Evolutionary conservation across 2,113 vertebrate species (phyloP).

Genomic region (Setophaga petechia): DNA sequence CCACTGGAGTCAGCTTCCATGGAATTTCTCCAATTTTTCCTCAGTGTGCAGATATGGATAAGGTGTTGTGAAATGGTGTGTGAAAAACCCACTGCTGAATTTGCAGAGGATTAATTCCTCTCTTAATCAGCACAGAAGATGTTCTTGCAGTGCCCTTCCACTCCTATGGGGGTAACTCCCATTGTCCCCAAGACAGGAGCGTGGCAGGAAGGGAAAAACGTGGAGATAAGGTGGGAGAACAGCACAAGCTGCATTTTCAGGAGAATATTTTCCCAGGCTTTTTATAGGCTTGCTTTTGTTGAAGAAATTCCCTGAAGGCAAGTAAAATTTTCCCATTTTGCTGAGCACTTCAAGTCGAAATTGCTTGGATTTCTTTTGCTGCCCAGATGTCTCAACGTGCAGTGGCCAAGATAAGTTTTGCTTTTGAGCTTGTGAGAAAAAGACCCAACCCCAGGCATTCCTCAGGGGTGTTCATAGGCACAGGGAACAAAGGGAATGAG

Average conservation of each 20-base stretch:
- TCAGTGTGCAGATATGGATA: not conserved
- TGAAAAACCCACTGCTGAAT: not conserved
- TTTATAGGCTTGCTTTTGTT: slow-evolving; percentile 15
- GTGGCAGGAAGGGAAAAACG: not conserved
- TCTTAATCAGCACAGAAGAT: not conserved
- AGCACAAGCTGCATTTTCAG: not conserved
- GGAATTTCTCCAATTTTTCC: not conserved
- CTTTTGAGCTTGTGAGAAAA: not conserved
- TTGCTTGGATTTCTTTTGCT: slow-evolving; percentile 27
- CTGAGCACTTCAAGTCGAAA: not conserved
- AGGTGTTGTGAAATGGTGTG: not conserved
- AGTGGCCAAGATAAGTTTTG: slow-evolving; percentile 13
- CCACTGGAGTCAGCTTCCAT: not conserved
- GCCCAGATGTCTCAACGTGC: not conserved
- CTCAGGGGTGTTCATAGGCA: not conserved
- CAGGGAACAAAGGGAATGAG: not conserved
- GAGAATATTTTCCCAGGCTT: not conserved
- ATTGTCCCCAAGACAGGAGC: not conserved
- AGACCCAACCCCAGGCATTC: not conserved
- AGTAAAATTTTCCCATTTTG: slow-evolving; percentile 33
- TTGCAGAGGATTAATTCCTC: not conserved
- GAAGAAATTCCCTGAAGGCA: slow-evolving; percentile 18
- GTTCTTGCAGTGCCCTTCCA: not conserved
- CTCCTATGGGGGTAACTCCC: not conserved
- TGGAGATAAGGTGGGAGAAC: not conserved